Evolutionary conservation across 2,797 vertebrate species (phyloP), one percentile per base, ranked within the genome.

Genomic region (Urocyon cinereoargenteus): DNA sequence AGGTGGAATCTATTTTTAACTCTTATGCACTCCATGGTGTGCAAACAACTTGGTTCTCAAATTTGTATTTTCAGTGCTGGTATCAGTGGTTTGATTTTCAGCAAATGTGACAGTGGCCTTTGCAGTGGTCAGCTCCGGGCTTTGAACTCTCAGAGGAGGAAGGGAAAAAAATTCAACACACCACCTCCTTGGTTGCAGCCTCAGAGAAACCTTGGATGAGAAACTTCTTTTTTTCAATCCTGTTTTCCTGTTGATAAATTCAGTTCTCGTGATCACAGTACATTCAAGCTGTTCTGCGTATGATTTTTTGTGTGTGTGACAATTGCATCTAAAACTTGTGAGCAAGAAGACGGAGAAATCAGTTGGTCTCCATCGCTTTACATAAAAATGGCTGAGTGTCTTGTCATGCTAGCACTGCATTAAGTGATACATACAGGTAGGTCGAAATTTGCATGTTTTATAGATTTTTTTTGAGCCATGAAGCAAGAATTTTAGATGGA

Each of bases 71-170:
- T 98, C 98, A 98, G 98, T 98, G 98, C 98, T 98, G 98, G 98
- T 98, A 98, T 98, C 98, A 98, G 98, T 99, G 98, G 99, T 98
- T 98, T 99, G 99, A 99, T 99, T 99, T 99, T 99, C 99, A 99
- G 98, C 98, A 99, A 98, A 98, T 98, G 97, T 99, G 98, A 99
- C 98, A 98, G 98, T 99, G 98, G 98, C 99, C 99, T 97, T 99
- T 98, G 98, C 99, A 99, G 98, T 99, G 99, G 99, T 99, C 99
- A 99, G 99, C 98, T 99, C 98, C 98, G 97, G 98, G 99, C 99
- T 99, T 98, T 98, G 98, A 99, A 99, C 99, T 99, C 99, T 99
- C 98, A 98, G 97, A 98, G 98, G 96, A 98, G 96, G 87, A 97
- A 97, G 49, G 61, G 96, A 40, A 81, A 85, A 90, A 90, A 83